Base-by-base conservation (phyloP, 2,113 vertebrate species). In the Panthera leo region DNA sequence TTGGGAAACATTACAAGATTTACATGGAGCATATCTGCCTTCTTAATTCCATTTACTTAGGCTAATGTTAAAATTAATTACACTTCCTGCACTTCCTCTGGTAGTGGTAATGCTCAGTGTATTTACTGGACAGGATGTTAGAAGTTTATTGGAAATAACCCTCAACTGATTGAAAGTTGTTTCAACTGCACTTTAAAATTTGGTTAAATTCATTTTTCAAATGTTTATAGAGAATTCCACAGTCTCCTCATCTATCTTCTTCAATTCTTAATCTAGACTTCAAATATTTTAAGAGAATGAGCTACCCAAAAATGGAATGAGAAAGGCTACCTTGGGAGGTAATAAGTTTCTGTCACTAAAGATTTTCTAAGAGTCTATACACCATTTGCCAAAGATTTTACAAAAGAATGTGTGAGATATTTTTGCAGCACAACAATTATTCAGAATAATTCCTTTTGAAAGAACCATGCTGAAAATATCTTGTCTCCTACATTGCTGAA, bases 31-130 rank as follows among this genome's bases (percentile, higher is more conserved):
- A 63, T 42, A 93, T 75, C 29, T 79, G 15, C n/a, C 53, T 84
- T 83, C 61, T 61, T 89, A 95, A 98, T 90, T 79, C 34, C 34
- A 86, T 45, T 18, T 83, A 45, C 36, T 95, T 73, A 89, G 42
- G 53, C 45, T 91, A 86, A 92, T 86, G 76, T 55, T 83, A 96
- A 93, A 93, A 89, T 70, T 95, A 96, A 90, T 95, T 79, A 80
- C 8, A 85, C 58, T 88, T 88, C 67, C 48, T 70, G 27, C 9
- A 42, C n/a, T 21, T 92, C 23, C 25, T 92, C 63, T 88, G n/a
- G n/a, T 34, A 79, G 21, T 58, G 48, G 39, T 36, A 63, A 83
- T 85, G 31, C 27, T 48, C 85, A 25, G 39, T n/a, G 67, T 55
- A 68, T 73, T 94, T 91, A 78, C 5, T 79, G 27, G 75, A 55